A percentile compares a stretch with the other conserved stretches of the same genome.
Conservation (phyloP, 30 jellyfish, hydroid and myxozoan genomes). For the Aurelia coerulea region DNA sequence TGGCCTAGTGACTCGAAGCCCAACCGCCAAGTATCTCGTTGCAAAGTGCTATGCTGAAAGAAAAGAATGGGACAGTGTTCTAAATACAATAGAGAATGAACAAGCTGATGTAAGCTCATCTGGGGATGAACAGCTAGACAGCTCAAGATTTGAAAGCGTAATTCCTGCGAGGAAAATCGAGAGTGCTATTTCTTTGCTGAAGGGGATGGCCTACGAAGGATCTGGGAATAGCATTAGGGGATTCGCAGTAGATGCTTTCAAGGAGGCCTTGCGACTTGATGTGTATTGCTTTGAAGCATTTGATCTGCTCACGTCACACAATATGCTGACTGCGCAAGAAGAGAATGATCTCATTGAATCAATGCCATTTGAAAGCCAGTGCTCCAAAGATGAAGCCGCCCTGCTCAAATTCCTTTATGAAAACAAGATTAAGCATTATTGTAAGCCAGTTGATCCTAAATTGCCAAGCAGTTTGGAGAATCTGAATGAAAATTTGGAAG, state of each 20-base stretch:
- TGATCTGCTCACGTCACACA: constrained; percentile 78
- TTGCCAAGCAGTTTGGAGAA: constrained; percentile 52
- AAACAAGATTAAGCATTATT: constrained; percentile 60
- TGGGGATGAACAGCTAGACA: constrained; percentile 31
- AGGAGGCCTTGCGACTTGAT: constrained; percentile 86
- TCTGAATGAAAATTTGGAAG: constrained; percentile 73
- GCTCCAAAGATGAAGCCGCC: constrained; percentile 73
- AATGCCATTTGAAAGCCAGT: constrained; percentile 75
- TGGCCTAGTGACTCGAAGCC: constrained; percentile 61
- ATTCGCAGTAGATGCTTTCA: constrained; percentile 84
- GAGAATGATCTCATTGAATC: constrained; percentile 77
- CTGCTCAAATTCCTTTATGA: constrained; percentile 65
- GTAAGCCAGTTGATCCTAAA: constrained; percentile 74
- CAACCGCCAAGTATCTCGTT: constrained; percentile 73
- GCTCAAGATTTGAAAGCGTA: constrained; percentile 28
- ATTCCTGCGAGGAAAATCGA: constrained; percentile 71
- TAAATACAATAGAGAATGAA: constrained; percentile 73
- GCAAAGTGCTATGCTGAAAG: constrained; percentile 83
- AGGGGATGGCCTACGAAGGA: constrained; percentile 87
- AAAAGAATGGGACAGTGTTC: constrained; percentile 86
- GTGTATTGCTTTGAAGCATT: constrained; percentile 95
- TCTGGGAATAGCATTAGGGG: constrained; percentile 62
- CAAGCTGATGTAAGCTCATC: constrained; percentile 33
- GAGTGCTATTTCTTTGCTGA: constrained; percentile 74
- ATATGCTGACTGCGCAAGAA: constrained; percentile 77